A percentile compares a stretch with the other conserved stretches of the same genome.
These are phyloP conservation scores for Pseudomyrmex gracilis DNA, from an alignment of 1,140 invertebrate genomes.

Conservation along the genomic window DNA sequence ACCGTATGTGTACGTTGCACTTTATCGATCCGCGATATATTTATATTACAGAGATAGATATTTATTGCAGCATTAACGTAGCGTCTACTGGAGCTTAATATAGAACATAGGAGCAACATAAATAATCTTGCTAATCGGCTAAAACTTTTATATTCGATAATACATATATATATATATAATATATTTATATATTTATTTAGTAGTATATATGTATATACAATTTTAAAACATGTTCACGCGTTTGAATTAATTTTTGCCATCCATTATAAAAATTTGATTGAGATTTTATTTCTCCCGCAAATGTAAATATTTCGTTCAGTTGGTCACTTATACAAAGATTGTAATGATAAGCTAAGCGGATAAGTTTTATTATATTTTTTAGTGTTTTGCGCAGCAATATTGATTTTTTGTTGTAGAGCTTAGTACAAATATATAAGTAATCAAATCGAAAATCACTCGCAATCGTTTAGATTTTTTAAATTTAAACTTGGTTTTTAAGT, in stretches of 20 bases:
- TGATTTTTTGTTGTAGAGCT: not conserved
- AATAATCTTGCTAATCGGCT: conserved; percentile 26
- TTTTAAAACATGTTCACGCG: not conserved
- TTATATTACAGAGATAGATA: conserved; percentile 55
- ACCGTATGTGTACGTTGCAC: conserved; percentile 57
- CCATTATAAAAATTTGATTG: conserved; percentile 16
- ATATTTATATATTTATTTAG: not conserved
- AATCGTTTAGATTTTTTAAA: not conserved
- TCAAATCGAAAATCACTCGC: not conserved
- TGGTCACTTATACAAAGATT: too few species aligned
- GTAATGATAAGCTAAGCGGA: too few species aligned
- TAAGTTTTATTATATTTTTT: too few species aligned
- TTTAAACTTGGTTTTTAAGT: not conserved
- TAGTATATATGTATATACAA: not conserved
- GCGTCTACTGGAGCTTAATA: conserved; percentile 14
- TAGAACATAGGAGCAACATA: conserved; percentile 22
- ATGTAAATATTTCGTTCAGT: conserved; percentile 13
- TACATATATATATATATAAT: not conserved
- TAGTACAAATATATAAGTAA: not conserved
- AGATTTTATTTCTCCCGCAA: not conserved
- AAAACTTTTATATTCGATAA: not conserved
- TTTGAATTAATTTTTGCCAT: conserved; percentile 26
- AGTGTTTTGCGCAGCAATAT: not conserved
- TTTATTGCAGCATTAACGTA: conserved; percentile 33
- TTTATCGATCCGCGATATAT: conserved; percentile 55